Percentiles rank a stretch among this genome's conserved stretches.
Evolutionary conservation across 2,888 invertebrate species (phyloP).

Genomic region (Spodoptera picta): DNA sequence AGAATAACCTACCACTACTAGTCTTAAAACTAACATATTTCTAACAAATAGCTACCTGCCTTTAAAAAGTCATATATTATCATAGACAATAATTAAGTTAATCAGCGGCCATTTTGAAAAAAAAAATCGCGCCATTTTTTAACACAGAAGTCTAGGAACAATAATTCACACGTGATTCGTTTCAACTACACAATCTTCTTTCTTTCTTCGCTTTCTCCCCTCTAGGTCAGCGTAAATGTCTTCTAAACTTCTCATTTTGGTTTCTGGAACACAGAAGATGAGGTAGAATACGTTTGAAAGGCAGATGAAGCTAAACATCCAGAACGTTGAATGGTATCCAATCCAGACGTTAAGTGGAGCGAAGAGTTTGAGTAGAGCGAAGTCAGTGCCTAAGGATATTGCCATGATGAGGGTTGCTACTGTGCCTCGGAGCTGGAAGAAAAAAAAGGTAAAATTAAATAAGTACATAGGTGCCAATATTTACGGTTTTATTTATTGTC

Average conservation of each 20-base stretch:
- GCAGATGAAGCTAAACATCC: constrained; percentile 93
- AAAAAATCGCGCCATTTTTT: constrained; percentile 2
- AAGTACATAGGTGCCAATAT: background rate
- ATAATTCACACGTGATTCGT: constrained; percentile 65
- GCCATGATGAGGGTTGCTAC: constrained; percentile 83
- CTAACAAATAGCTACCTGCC: constrained; percentile 7
- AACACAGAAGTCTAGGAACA: constrained; percentile 15
- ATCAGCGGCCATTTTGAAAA: constrained; percentile 3
- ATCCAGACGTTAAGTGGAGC: constrained; percentile 90
- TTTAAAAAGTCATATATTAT: background rate
- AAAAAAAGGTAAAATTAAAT: constrained; percentile 18
- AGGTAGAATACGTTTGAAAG: constrained; percentile 94
- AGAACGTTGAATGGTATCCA: constrained; percentile 93
- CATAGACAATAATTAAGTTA: too few species aligned
- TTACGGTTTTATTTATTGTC: too few species aligned
- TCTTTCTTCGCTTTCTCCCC: constrained; percentile 80
- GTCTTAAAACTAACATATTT: background rate
- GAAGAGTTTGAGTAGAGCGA: constrained; percentile 95
- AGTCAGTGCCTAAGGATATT: constrained; percentile 94
- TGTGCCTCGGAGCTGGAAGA: constrained; percentile 78
- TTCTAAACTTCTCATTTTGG: constrained; percentile 95
- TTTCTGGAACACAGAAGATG: constrained; percentile 96
- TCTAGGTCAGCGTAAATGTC: constrained; percentile 95
- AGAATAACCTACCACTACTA: background rate
- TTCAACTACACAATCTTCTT: constrained; percentile 64